phyloP scores from a whole-genome alignment of 2,113 vertebrate species.

The Guaruba guarouba region DNA sequence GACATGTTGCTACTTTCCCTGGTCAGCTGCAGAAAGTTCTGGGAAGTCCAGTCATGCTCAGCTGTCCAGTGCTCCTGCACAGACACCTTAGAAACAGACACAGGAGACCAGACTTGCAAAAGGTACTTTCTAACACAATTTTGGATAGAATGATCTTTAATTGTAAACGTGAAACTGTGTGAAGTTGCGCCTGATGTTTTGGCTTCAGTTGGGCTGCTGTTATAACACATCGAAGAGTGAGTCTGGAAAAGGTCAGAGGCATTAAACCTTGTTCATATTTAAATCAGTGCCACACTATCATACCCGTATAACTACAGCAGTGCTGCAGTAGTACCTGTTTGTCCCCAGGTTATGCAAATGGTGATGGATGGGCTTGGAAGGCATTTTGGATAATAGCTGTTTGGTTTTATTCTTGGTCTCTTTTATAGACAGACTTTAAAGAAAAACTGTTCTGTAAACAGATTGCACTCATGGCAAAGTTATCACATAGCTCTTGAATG shows the following conservation, averaged over 20 bases:
- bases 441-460: neutral
- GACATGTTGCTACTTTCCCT: neutral
- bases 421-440: neutral
- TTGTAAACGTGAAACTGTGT: neutral
- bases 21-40: neutral
- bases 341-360: neutral
- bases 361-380: neutral
- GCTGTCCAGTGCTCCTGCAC: neutral
- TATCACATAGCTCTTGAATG: rapidly evolving
- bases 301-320: neutral
- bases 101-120: neutral
- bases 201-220: neutral
- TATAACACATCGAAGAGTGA: neutral
- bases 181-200: neutral
- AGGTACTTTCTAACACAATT: neutral
- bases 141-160: neutral
- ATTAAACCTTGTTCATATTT: neutral
- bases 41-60: neutral
- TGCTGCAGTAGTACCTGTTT: neutral
- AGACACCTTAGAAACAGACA: neutral
- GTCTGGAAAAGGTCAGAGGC: neutral
- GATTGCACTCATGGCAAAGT: neutral
- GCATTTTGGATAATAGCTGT: neutral
- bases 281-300: neutral
- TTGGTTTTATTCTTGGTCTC: neutral